Percentiles rank a stretch among this genome's conserved stretches.
These are phyloP conservation scores for Triops longicaudatus DNA, from an alignment of 1,140 invertebrate species.

Conservation along the genomic window DNA sequence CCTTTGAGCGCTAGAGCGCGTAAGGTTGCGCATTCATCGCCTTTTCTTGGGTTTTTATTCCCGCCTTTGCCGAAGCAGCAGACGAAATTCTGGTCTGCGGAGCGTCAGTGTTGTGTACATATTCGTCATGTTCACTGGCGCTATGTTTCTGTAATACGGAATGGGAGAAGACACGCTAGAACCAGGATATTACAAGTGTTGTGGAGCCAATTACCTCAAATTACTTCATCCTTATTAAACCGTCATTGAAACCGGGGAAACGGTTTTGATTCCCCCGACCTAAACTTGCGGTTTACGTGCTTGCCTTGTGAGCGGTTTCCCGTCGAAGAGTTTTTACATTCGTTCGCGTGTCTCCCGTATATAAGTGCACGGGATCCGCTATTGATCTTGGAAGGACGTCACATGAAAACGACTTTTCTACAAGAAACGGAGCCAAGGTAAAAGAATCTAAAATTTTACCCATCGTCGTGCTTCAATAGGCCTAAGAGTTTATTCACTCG, in stretches of 20 bases:
- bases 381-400: no score
- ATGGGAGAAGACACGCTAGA: slow-evolving; percentile 5
- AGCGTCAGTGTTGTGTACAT: not conserved
- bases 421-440: no score
- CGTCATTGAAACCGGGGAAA: not conserved
- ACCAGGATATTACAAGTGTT: slow-evolving; percentile 2
- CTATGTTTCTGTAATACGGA: not conserved
- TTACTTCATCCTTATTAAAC: not conserved
- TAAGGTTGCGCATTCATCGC: no score
- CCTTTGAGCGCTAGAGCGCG: no score
- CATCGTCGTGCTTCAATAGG: no score
- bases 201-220: not conserved
- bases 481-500: no score
- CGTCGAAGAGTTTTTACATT: no score
- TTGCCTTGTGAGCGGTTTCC: not conserved
- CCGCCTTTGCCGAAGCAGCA: not conserved
- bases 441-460: no score
- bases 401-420: no score
- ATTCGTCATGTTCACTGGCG: not conserved
- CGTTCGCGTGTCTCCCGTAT: no score
- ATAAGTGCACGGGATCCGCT: no score
- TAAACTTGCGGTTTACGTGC: not conserved
- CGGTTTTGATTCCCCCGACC: not conserved
- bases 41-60: not conserved
- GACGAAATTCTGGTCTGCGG: not conserved